Evolutionary conservation across 2,113 vertebrate species (phyloP).

Genomic region (Cynoglossus semilaevis): DNA sequence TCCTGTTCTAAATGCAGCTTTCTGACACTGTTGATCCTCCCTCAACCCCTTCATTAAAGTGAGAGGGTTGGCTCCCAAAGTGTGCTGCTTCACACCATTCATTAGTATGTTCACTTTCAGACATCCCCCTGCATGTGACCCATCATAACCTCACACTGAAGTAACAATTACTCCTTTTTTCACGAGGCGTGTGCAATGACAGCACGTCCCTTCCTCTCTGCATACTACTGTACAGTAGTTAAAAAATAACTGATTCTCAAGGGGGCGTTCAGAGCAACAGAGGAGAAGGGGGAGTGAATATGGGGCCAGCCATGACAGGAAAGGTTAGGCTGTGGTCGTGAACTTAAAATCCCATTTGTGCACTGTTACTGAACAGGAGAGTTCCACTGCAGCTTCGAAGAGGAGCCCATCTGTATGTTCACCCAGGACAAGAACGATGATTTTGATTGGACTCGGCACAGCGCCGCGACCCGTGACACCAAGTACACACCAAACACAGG

Average conservation of each 20-base stretch:
- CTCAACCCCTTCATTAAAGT: conserved; percentile 36
- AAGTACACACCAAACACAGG: conserved; percentile 98
- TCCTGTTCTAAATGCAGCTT: conserved; percentile 42
- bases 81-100: conserved; percentile 2
- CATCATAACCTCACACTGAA: conserved; percentile 1
- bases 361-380: conserved; percentile 80
- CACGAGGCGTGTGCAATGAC: conserved; percentile 1
- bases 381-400: conserved; percentile 97
- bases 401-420: conserved; percentile 95
- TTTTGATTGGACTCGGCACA: conserved; percentile 98
- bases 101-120: conserved; percentile 24
- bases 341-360: conserved; percentile 11
- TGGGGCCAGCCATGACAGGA: conserved; percentile 11
- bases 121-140: conserved; percentile 29
- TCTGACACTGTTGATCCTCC: conserved; percentile 23
- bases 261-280: conserved; percentile 2
- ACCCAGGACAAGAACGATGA: conserved; percentile 95
- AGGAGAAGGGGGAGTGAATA: neutral
- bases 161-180: conserved; percentile 19
- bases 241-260: conserved; percentile 36
- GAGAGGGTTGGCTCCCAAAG: neutral
- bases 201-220: neutral
- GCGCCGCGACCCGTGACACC: conserved; percentile 92
- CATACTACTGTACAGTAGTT: conserved; percentile 34
- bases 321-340: conserved; percentile 16